These are phyloP conservation scores for Megaustenia siamemsis DNA, from an alignment of 2,888 invertebrate genomes.

Conservation along the genomic window DNA sequence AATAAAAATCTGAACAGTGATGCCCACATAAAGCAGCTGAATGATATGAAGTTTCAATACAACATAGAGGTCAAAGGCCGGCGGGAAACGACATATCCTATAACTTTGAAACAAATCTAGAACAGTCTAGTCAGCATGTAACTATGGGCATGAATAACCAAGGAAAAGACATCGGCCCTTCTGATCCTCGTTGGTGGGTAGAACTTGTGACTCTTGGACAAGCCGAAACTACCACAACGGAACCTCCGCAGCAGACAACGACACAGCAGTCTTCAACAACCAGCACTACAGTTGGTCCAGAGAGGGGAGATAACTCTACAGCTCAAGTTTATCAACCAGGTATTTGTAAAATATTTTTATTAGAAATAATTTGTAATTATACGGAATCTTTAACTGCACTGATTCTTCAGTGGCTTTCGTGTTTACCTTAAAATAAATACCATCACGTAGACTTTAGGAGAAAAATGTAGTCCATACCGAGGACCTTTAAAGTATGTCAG, in stretches of 20 bases:
- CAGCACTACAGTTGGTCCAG: background rate
- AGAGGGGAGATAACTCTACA: background rate
- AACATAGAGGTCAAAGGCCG: background rate
- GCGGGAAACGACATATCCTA: too few relatives aligned
- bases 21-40: background rate
- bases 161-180: background rate
- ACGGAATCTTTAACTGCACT: background rate
- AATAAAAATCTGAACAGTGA: background rate
- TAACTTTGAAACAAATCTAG: background rate
- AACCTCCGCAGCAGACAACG: background rate
- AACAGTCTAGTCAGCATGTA: background rate
- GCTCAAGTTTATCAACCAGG: conserved; percentile 24
- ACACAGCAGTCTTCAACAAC: background rate
- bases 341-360: too few relatives aligned
- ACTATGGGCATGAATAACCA: background rate
- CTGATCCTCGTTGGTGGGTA: conserved; percentile 39
- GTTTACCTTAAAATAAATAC: too few relatives aligned
- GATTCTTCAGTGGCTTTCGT: too few relatives aligned
- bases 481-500: too few relatives aligned
- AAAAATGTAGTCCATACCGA: too few relatives aligned
- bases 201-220: conserved; percentile 16
- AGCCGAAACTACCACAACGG: background rate
- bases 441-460: too few relatives aligned
- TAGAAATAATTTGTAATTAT: background rate
- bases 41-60: conserved; percentile 12